Evolutionary conservation across 2,113 vertebrate species (phyloP), one percentile per base, ranked within the genome.

Genomic region (Varanus salvator): DNA sequence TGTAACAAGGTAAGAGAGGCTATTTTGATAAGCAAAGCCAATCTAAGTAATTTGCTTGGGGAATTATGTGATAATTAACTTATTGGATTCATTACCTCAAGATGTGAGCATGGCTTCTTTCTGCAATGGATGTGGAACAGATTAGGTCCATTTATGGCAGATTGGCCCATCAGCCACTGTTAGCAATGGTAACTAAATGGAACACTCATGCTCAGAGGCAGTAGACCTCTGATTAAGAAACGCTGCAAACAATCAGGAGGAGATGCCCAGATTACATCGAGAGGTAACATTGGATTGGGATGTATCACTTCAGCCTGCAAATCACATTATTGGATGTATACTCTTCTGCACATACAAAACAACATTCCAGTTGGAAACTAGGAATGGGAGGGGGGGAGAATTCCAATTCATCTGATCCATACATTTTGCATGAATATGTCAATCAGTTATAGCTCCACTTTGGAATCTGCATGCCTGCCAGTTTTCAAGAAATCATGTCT

Each of bases 21-120:
- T 76, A 66, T 76, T 76, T 69, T 69, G 60, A 84, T 52, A 77
- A 69, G 74, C 69, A 85, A 78, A 68, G 31, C 75, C 71, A 90
- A 71, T 57, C 34, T 52, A 78, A 80, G 72, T 52, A 23, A 57
- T 81, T 72, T 72, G 23, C 31, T 88, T n/a, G 44, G 71, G 69
- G 80, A 82, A 83, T 31, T 48, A 72, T 82, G 68, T 6, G 77
- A 64, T 48, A 88, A 74, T 74, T 75, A 54, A 54, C 69, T 86
- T 14, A 81, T 27, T 85, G 29, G 27, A 81, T 72, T 88, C 44
- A 48, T 68, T 78, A 48, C 31, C 44, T 38, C 21, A 80, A 80
- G 64, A 87, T 34, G 31, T 69, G 31, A 12, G 15, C 12, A 34
- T 52, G 60, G 44, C 57, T 87, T 38, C 38, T 48, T 66, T 38